Percentiles rank a stretch among this genome's conserved stretches.
Evolutionary conservation across 2,113 vertebrate genomes (phyloP).

Genomic region (Macrotis lagotis): DNA sequence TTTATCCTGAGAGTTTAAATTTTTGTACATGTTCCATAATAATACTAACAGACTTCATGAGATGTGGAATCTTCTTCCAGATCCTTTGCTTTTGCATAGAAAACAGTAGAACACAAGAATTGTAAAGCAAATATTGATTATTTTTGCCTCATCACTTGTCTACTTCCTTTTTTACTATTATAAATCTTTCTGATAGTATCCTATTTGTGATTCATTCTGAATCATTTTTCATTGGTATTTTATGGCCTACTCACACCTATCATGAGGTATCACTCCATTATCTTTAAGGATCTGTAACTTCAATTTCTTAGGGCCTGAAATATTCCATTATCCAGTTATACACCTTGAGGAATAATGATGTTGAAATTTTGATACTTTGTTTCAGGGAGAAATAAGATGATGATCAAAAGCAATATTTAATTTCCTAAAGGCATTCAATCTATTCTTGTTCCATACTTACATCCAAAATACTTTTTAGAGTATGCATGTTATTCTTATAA

Average conservation of each 20-base stretch:
- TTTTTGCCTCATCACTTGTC: background rate
- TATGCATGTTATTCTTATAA: background rate
- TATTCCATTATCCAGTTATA: background rate
- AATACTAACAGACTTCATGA: background rate
- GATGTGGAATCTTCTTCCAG: background rate
- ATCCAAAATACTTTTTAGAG: background rate
- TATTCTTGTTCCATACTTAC: background rate
- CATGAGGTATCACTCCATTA: background rate
- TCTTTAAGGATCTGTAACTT: background rate
- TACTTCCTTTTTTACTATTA: background rate
- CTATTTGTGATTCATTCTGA: background rate
- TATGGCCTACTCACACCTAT: background rate
- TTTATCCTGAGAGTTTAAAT: background rate
- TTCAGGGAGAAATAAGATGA: background rate
- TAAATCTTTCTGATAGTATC: background rate
- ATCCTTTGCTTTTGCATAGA: background rate
- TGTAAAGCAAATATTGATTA: background rate
- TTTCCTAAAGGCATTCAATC: background rate
- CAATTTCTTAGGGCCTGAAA: background rate
- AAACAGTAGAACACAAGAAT: background rate
- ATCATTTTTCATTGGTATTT: background rate
- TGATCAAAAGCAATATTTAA: background rate
- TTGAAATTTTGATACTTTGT: background rate
- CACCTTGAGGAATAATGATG: background rate
- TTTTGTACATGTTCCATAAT: background rate